Conservation (phyloP, 2,888 invertebrate species). For the Apamea monoglypha region DNA sequence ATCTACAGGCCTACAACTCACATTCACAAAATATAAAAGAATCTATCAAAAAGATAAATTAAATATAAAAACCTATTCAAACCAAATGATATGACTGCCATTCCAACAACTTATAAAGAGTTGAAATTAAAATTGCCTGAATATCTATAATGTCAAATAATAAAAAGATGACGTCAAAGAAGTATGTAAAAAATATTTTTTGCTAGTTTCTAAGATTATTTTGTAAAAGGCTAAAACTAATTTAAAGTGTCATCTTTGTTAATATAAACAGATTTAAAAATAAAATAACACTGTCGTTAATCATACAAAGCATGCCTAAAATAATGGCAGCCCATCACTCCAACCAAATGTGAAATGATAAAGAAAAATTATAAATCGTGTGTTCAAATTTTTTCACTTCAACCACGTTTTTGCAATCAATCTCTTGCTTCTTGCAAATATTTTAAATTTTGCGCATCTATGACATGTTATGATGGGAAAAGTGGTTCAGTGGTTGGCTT, state of each 20-base stretch:
- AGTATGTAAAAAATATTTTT: slow-evolving; percentile 2
- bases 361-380: slow-evolving; percentile 13
- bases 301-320: slow-evolving; percentile 11
- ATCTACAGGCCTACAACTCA: background rate
- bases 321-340: slow-evolving; percentile 14
- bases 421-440: background rate
- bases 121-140: background rate
- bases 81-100: no score
- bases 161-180: background rate
- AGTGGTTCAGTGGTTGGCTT: no score
- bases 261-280: slow-evolving; percentile 25
- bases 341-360: slow-evolving; percentile 25
- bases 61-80: background rate
- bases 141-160: background rate
- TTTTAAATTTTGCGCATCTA: background rate
- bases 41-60: background rate
- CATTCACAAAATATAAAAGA: background rate
- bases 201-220: background rate
- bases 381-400: slow-evolving; percentile 7
- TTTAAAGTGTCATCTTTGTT: slow-evolving; percentile 14
- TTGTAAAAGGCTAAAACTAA: slow-evolving; percentile 4
- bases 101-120: no score
- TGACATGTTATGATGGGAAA: background rate
- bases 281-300: background rate
- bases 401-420: slow-evolving; percentile 32